Evolutionary conservation across 2,113 vertebrate genomes (phyloP), one percentile per base, ranked within the genome.

Genomic region (Equus przewalskii): DNA sequence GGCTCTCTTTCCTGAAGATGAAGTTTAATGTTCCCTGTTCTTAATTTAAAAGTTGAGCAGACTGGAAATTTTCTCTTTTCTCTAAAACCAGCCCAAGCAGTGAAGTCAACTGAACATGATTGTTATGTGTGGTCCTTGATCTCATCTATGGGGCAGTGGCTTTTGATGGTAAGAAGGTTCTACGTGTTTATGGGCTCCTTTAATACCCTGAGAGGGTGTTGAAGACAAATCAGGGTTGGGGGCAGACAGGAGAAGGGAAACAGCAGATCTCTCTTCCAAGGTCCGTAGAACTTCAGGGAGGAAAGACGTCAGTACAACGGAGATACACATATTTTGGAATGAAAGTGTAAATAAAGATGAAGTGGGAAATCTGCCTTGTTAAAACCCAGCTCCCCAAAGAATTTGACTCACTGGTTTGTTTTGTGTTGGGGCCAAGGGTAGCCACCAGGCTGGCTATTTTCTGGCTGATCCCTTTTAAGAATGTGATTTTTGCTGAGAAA

Each of bases 41-140:
- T 60, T 92, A 62, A 73, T 95, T 93, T 85, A 85, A 85, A 95
- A 96, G 65, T 21, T 0, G 26, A 87, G n/a, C 15, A 78, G 64
- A 41, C 36, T 16, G 21, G 72, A 89, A n/a, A 51, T 91, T 94
- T 93, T 94, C 80, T 67, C 60, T 96, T 95, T 97, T 89, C 49
- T 82, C 73, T n/a, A 28, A 73, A 94, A 36, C 8, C 67, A 96
- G 85, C 9, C 9, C 51, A 96, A 94, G 58, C 62, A 80, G 58
- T 92, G 44, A 89, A 67, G 41, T 83, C 6, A 18, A 72, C 24
- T 0, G 3, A 44, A 36, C 1, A 12, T 36, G 72, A 80, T n/a
- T 73, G 54, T 62, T 33, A 3, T 18, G 70, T 75, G 85, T 92
- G 84, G 94, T 54, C 62, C 44, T 96, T 91, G 90, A 60, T 94